Evolutionary conservation across 2,888 invertebrate species (phyloP), one percentile per base, ranked within the genome.

Genomic region (Notodonta ziczac): DNA sequence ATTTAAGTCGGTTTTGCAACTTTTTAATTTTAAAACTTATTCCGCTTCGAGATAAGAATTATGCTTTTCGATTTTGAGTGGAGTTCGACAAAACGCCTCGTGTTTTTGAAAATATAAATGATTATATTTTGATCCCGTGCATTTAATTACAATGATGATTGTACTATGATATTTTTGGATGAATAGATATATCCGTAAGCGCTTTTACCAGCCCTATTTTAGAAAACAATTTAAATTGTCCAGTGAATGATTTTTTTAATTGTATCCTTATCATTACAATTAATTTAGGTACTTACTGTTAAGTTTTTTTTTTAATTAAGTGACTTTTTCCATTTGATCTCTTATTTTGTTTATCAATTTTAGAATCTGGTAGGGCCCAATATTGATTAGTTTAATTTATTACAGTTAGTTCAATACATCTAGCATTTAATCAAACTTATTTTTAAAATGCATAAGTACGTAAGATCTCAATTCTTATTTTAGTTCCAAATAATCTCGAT

Each of bases 51-150:
- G 71, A 76, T 69, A 77, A 78, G 77, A 84, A 83, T 84, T 86
- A 85, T 86, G 88, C 90, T 90, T 88, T 85, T 78, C 74, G 75
- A 83, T 86, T 87, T 90, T 90, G 89, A 93, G 93, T 93, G 93
- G 89, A 93, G 93, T 93, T 93, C 85, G 93, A 93, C 93, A 91
- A 89, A 89, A 90, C 86, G 83, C 79, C 86, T 88, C 87, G 65
- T 63, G 54, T 58, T 58, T 71, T 39, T 50, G 39, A 58, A 65
- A 65, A 67, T 32, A 61, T 62, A 56, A 57, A 57, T 50, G 66
- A 61, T 66, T 70, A 67, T 66, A 63, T 62, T 68, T 60, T 62
- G 66, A 59, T 69, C 64, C 66, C 61, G 59, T 67, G 65, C 76
- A 70, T 71, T 72, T 74, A 66, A 66, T 63, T 2, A 61, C 58